These are phyloP conservation scores for Athalia circularis DNA, from an alignment of 2,888 invertebrate genomes.

Conservation along the genomic window DNA sequence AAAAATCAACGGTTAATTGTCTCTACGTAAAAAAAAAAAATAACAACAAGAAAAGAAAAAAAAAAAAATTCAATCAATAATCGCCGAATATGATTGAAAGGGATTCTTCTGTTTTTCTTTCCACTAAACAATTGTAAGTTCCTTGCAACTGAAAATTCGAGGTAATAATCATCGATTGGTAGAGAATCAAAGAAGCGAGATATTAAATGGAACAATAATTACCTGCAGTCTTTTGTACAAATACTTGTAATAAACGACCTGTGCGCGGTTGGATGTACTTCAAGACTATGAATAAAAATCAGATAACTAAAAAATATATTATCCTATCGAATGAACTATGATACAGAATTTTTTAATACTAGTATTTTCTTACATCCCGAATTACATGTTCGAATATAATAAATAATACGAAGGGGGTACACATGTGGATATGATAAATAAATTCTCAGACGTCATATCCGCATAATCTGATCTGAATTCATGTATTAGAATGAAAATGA, in stretches of 20 bases:
- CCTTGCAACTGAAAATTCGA: too few species aligned
- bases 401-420: neutral
- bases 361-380: conserved; percentile 39
- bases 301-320: conserved; percentile 20
- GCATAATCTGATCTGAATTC: neutral
- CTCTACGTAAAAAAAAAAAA: neutral
- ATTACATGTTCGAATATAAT: conserved; percentile 5
- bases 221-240: too few species aligned
- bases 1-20: neutral
- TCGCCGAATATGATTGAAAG: too few species aligned
- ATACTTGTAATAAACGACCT: too few species aligned
- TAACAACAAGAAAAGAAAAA: neutral
- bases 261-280: neutral
- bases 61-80: neutral
- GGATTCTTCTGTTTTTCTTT: too few species aligned
- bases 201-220: too few species aligned
- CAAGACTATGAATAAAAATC: neutral
- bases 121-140: too few species aligned
- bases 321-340: conserved; percentile 19
- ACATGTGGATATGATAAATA: neutral
- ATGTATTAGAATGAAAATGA: neutral
- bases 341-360: conserved; percentile 15
- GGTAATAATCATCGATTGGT: too few species aligned
- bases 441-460: conserved; percentile 1
- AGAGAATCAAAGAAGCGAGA: too few species aligned